Evolutionary conservation across 2,113 vertebrate genomes (phyloP).

Genomic region (Pao palembangensis): DNA sequence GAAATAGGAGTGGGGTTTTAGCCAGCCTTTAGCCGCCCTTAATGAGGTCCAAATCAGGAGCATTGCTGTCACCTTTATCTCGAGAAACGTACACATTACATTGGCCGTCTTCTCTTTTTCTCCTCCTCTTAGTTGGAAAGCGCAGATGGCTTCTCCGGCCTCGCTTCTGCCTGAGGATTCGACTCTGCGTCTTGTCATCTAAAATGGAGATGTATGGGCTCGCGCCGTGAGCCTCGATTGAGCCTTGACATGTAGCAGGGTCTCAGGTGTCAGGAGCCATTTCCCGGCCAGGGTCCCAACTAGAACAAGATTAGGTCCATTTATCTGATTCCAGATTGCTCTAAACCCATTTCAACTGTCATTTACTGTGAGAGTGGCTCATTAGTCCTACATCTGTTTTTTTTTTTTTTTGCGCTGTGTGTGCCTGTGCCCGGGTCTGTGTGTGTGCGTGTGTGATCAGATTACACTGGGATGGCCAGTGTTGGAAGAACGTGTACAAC

Average conservation of each 20-base stretch:
- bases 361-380: slow-evolving; percentile 66
- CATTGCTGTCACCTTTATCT: slow-evolving; percentile 59
- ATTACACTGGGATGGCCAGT: slow-evolving; percentile 39
- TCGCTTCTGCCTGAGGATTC: slow-evolving; percentile 42
- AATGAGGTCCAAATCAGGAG: slow-evolving; percentile 54
- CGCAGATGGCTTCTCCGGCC: slow-evolving; percentile 34
- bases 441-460: slow-evolving; percentile 15
- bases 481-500: slow-evolving; percentile 22
- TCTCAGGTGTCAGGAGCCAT: slow-evolving; percentile 77
- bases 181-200: slow-evolving; percentile 65
- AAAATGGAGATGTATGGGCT: slow-evolving; percentile 74
- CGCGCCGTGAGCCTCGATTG: slow-evolving; percentile 46
- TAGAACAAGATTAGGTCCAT: slow-evolving; percentile 77
- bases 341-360: slow-evolving; percentile 74
- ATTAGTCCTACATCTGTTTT: slow-evolving; percentile 71
- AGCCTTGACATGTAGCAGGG: slow-evolving; percentile 66
- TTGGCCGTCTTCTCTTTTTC: slow-evolving; percentile 36
- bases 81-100: slow-evolving; percentile 41
- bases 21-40: slow-evolving; percentile 27
- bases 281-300: slow-evolving; percentile 69
- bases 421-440: neutral
- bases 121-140: slow-evolving; percentile 44
- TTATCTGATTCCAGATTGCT: slow-evolving; percentile 75
- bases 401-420: slow-evolving; percentile 59
- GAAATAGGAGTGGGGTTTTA: slow-evolving; percentile 23